These are phyloP conservation scores for Platichthys flesus DNA, from an alignment of 2,113 vertebrate species.

Conservation along the genomic window DNA sequence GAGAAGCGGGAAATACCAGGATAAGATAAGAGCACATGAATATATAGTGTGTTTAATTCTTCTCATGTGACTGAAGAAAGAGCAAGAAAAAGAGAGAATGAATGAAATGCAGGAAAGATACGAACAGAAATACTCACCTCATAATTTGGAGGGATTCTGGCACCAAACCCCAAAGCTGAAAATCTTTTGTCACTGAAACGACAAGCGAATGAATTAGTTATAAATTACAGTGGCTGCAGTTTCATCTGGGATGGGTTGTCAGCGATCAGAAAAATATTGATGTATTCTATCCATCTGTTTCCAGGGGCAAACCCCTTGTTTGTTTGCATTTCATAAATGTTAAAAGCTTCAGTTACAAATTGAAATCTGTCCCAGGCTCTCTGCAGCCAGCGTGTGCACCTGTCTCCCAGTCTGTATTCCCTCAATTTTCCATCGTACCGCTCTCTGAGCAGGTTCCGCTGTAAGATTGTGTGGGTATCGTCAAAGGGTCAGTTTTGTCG, in stretches of 20 bases:
- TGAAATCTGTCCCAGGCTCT: conserved; percentile 47
- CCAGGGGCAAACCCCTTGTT: conserved; percentile 43
- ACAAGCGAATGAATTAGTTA: conserved; percentile 55
- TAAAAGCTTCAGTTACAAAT: conserved; percentile 67
- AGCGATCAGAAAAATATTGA: conserved; percentile 47
- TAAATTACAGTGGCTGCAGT: neutral
- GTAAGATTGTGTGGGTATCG: conserved; percentile 4
- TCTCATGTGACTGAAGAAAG: conserved; percentile 14
- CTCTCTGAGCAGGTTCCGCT: conserved; percentile 23
- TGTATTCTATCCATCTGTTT: conserved; percentile 60
- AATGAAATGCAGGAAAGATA: neutral
- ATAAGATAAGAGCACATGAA: conserved; percentile 24
- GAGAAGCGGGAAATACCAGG: conserved; percentile 20
- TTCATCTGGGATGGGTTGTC: conserved; percentile 17
- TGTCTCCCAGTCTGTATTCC: conserved; percentile 41
- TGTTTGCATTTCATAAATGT: conserved; percentile 69
- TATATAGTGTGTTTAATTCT: conserved; percentile 23
- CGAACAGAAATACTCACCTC: conserved; percentile 84
- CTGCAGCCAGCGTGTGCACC: conserved; percentile 53
- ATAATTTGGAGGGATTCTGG: conserved; percentile 95
- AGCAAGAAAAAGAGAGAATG: neutral
- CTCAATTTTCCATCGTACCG: conserved; percentile 21
- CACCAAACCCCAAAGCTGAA: conserved; percentile 96
- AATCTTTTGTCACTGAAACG: conserved; percentile 92
- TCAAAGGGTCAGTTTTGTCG: conserved; percentile 17